Percentiles rank a stretch among this genome's conserved stretches.
Conservation (phyloP, 53 echinoderm and acorn worm genomes). For the Paracentrotus lividus region DNA sequence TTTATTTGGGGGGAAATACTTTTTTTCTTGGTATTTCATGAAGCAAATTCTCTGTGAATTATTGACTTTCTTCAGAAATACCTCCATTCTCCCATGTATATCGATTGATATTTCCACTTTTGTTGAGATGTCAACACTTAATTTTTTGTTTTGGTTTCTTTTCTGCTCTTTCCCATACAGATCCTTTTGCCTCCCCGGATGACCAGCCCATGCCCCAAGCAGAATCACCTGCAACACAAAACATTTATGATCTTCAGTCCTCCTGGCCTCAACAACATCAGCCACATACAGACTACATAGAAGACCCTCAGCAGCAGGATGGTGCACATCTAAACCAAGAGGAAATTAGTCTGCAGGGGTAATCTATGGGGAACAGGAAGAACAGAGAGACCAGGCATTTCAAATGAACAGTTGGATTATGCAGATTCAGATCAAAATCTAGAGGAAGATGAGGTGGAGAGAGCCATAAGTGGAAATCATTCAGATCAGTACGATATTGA, state of each 20-base stretch:
- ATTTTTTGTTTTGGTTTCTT: too few relatives aligned
- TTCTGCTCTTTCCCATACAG: slow-evolving; percentile 11
- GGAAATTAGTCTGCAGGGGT: slow-evolving; percentile 1
- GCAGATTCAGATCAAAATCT: slow-evolving; percentile 9
- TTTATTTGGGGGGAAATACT: neutral
- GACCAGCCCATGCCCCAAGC: slow-evolving; percentile 63
- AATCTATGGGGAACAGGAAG: neutral
- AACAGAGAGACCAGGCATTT: neutral
- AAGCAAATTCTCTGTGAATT: neutral
- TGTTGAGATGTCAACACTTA: too few relatives aligned
- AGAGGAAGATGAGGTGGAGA: neutral
- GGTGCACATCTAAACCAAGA: slow-evolving; percentile 6
- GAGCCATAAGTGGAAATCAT: neutral
- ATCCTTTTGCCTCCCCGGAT: slow-evolving; percentile 66
- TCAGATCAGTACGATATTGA: neutral
- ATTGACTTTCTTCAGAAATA: neutral
- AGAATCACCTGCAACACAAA: slow-evolving; percentile 4
- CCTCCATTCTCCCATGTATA: too few relatives aligned
- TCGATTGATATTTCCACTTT: too few relatives aligned
- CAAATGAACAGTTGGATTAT: slow-evolving; percentile 1
- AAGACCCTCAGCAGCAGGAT: neutral
- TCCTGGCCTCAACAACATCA: slow-evolving; percentile 48
- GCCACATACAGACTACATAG: neutral
- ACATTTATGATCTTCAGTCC: slow-evolving; percentile 61
- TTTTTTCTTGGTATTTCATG: too few relatives aligned